A percentile compares a stretch with the other conserved stretches of the same genome.
These are phyloP conservation scores for Mellilla xanthometata DNA, from an alignment of 2,888 invertebrate genomes.

Conservation along the genomic window DNA sequence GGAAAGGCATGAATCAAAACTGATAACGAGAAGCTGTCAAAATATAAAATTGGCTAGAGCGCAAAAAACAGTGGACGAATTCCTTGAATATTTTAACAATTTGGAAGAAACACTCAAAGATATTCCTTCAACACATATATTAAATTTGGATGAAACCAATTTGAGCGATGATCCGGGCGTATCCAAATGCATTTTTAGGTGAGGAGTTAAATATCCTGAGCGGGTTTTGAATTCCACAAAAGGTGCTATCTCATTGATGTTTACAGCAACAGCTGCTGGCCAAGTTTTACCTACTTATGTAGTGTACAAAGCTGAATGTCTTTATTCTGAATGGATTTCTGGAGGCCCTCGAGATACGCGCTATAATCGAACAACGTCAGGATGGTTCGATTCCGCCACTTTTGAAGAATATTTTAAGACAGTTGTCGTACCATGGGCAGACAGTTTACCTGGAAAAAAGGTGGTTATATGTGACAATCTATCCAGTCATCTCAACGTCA, in stretches of 20 bases:
- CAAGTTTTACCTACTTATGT: conserved; percentile 19
- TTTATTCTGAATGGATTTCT: conserved; percentile 2
- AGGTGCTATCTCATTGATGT: conserved; percentile 24
- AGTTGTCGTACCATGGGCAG: conserved; percentile 16
- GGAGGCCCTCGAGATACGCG: conserved; percentile 1
- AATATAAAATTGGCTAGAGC: conserved; percentile 16
- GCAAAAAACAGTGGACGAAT: no score
- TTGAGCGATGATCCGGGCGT: background rate
- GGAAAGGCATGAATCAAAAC: background rate
- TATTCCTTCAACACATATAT: background rate
- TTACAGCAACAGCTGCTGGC: conserved; percentile 21
- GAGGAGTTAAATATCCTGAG: background rate
- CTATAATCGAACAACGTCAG: background rate
- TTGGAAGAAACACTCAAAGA: background rate
- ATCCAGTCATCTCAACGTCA: conserved; percentile 20
- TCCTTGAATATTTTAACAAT: no score
- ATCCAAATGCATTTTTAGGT: background rate
- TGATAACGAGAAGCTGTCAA: conserved; percentile 12
- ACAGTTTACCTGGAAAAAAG: conserved; percentile 14
- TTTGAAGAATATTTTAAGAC: background rate
- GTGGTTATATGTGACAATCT: conserved; percentile 27
- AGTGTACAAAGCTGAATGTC: conserved; percentile 25
- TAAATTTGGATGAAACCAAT: conserved; percentile 2
- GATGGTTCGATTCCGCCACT: background rate
- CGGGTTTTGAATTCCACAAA: conserved; percentile 20